Evolutionary conservation across 2,113 vertebrate genomes (phyloP), one percentile per base, ranked within the genome.

Genomic region (Callithrix jacchus): DNA sequence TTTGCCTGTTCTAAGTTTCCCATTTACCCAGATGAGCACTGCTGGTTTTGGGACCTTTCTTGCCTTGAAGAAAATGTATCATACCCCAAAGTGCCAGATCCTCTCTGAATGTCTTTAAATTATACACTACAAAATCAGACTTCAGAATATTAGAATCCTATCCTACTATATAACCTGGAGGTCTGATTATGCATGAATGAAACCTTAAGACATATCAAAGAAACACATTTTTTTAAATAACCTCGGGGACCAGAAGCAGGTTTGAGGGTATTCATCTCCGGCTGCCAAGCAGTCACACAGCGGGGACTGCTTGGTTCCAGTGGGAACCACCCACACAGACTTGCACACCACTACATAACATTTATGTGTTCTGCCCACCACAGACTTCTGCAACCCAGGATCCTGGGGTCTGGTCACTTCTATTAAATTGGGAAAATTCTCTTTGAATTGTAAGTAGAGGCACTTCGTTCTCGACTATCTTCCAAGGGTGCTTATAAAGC

Each of bases 11-110:
- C 11, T 74, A 35, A 80, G 49, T 30, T 71, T 84, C 35, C 88
- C n/a, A 3, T 42, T 30, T 66, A 73, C 37, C n/a, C 16, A 25
- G 35, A 23, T 11, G 35, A 66, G 32, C 11, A 56, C 23, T 66
- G 35, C 13, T 66, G 17, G 25, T 58, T 35, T 96, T 12, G 30
- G 74, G 16, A 37, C 25, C 20, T 70, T 77, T 86, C 45, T 81
- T 47, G n/a, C 23, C 70, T 91, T 94, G 23, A 96, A 73, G 49
- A 45, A 96, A 95, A 79, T 7, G 80, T 16, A 77, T 23, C 40
- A 52, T 7, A 70, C 0, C 27, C 3, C 1, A 3, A 49, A 87
- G 40, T 42, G 37, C 25, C 58, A 61, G 37, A 6, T 35, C 37
- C 76, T 76, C 86, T 18, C 42, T 77, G 3, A 52, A 3, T 4